A percentile compares a stretch with the other conserved stretches of the same genome.
phyloP scores from a whole-genome alignment of 2,113 vertebrate species.

The Corynorhinus townsendii region DNA sequence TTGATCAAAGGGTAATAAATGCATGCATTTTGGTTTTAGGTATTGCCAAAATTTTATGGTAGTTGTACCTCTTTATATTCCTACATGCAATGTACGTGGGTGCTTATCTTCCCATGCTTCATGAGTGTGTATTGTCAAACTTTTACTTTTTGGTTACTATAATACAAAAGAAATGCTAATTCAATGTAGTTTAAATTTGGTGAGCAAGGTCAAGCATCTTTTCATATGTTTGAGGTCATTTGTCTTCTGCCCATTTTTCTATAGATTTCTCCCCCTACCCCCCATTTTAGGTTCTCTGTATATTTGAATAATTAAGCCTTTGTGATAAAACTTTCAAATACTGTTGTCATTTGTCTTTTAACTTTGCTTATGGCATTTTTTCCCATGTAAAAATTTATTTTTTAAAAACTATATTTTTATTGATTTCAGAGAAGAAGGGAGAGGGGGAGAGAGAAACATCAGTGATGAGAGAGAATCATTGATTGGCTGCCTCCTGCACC shows the following conservation, averaged over 20 bases:
- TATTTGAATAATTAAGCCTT: not conserved
- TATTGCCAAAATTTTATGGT: not conserved
- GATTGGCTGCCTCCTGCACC: no score
- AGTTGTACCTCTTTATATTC: not conserved
- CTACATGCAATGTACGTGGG: not conserved
- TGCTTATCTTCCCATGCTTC: not conserved
- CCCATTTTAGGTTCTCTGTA: not conserved
- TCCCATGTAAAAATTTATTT: not conserved
- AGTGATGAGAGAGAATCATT: no score
- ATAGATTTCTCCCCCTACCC: not conserved
- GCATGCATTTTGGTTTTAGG: not conserved
- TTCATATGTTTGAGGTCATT: not conserved
- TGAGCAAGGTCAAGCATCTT: not conserved
- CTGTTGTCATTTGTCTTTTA: not conserved
- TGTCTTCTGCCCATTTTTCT: not conserved
- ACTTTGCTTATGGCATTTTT: not conserved
- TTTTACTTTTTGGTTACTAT: not conserved
- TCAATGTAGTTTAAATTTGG: not conserved
- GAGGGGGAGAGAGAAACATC: no score
- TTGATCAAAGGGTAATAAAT: not conserved
- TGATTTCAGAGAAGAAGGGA: no score
- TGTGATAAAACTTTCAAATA: not conserved
- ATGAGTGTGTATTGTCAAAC: not conserved
- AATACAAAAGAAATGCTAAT: not conserved
- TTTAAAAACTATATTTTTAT: no score